Base-by-base conservation (phyloP, 2,113 vertebrate species). In the Aptenodytes forsteri region DNA sequence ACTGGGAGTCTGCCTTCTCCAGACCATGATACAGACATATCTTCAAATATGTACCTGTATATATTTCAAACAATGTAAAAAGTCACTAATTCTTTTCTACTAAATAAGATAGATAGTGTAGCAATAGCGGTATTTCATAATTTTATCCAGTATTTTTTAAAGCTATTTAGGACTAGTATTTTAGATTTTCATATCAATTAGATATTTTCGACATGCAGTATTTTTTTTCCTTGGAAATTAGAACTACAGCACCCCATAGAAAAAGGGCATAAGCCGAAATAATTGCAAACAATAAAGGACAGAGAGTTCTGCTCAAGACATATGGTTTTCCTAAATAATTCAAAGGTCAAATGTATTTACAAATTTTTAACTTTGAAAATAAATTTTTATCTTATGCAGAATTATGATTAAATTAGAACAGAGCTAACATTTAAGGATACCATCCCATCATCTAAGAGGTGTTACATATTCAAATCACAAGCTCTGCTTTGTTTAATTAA, bases 401-500 rank as follows among this genome's bases (percentile, higher is more conserved):
- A 89, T 34, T 56, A 55, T 14, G 42, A 83, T 65, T 65, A 80
- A 84, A 89, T 71, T 83, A 92, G 59, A 88, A 79, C 23, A 83
- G 67, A 83, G 16, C 21, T 75, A 94, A 65, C 54, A 90, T 95
- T 83, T 86, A 96, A 85, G 55, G 83, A 71, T 67, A 71, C 13
- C 44, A 59, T n/a, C 32, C 55, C 71, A 91, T 81, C 65, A 70
- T 94, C 36, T 90, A 95, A 87, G 62, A 80, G 34, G 49, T 72
- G 83, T 73, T 84, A 90, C 49, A 86, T 85, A 92, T 93, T 93
- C 86, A 94, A 92, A 83, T 93, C 46, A 77, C 54, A 87, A 89
- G 56, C 81, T 94, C 84, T 93, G 50, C 47, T 96, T 95, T 93
- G 70, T 96, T 93, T 97, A 97, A 96, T 94, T 96, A 97, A 96